phyloP scores from a whole-genome alignment of 2,113 vertebrate genomes.

The Tapirus terrestris region DNA sequence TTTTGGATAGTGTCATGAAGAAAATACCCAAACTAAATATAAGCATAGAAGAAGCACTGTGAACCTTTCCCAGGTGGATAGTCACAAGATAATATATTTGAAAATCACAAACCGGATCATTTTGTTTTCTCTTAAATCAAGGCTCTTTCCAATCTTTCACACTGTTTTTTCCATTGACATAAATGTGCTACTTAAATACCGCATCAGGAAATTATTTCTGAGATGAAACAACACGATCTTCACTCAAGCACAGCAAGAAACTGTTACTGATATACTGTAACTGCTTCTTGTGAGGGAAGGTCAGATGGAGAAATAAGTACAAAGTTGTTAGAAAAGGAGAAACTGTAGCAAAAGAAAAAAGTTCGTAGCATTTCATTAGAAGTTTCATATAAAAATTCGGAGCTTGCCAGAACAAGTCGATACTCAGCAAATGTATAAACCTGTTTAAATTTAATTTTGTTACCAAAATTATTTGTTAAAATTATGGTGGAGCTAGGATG shows the following conservation, averaged over 20 bases:
- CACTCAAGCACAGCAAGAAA: conserved; percentile 71
- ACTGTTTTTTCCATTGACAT: conserved; percentile 14
- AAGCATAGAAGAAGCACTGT: neutral
- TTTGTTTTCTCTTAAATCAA: neutral
- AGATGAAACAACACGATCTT: conserved; percentile 77
- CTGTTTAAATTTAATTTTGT: conserved; percentile 51
- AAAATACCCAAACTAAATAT: neutral
- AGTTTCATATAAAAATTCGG: neutral
- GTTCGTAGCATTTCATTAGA: conserved; percentile 48
- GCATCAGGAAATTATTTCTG: conserved; percentile 69
- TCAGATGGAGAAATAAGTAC: conserved; percentile 62
- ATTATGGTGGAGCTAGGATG: neutral
- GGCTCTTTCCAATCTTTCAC: conserved; percentile 34
- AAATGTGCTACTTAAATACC: conserved; percentile 73
- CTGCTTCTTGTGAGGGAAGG: conserved; percentile 56
- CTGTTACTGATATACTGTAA: conserved; percentile 74
- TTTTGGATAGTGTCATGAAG: neutral
- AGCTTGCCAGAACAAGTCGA: neutral
- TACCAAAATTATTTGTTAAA: neutral
- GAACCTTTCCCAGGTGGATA: neutral
- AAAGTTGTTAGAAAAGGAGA: conserved; percentile 61
- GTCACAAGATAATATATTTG: neutral
- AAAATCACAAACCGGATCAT: conserved; percentile 44
- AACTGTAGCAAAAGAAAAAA: conserved; percentile 39
- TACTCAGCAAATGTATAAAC: neutral